These are phyloP conservation scores for Litoditis marina DNA, from an alignment of 2,888 invertebrate genomes.

Conservation along the genomic window DNA sequence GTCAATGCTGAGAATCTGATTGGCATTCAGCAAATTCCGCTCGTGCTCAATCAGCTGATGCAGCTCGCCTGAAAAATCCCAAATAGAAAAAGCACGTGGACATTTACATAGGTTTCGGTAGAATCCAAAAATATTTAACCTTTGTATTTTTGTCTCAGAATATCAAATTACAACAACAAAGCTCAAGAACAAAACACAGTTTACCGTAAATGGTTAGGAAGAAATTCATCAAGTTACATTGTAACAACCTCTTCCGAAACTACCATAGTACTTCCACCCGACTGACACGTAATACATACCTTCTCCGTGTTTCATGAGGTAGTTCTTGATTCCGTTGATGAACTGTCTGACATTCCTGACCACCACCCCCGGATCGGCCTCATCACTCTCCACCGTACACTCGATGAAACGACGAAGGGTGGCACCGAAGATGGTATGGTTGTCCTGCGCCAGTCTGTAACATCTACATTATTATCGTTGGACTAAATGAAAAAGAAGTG, in stretches of 20 bases:
- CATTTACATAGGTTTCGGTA: too few species aligned
- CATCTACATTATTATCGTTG: background rate
- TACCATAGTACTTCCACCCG: too few species aligned
- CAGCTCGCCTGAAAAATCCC: constrained; percentile 71
- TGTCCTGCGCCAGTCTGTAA: constrained; percentile 73
- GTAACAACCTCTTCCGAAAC: too few species aligned
- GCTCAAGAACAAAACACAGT: too few species aligned
- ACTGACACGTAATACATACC: constrained; percentile 66
- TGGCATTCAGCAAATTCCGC: constrained; percentile 77
- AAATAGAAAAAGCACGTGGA: too few species aligned
- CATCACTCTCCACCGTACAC: constrained; percentile 54
- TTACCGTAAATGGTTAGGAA: too few species aligned
- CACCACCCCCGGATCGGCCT: constrained; percentile 54
- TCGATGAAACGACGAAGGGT: constrained; percentile 69
- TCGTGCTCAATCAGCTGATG: constrained; percentile 85
- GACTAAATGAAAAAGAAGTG: too few species aligned
- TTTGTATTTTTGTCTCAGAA: too few species aligned
- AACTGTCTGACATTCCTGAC: constrained; percentile 67
- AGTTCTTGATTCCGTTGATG: constrained; percentile 98
- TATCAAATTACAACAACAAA: too few species aligned
- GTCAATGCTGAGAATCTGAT: constrained; percentile 90
- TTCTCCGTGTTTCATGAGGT: constrained; percentile 90
- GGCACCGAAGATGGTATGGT: constrained; percentile 83
- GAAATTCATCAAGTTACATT: too few species aligned
- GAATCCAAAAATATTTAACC: too few species aligned